Evolutionary conservation across 2,888 invertebrate species (phyloP).

Genomic region (Tortricodes alternella): DNA sequence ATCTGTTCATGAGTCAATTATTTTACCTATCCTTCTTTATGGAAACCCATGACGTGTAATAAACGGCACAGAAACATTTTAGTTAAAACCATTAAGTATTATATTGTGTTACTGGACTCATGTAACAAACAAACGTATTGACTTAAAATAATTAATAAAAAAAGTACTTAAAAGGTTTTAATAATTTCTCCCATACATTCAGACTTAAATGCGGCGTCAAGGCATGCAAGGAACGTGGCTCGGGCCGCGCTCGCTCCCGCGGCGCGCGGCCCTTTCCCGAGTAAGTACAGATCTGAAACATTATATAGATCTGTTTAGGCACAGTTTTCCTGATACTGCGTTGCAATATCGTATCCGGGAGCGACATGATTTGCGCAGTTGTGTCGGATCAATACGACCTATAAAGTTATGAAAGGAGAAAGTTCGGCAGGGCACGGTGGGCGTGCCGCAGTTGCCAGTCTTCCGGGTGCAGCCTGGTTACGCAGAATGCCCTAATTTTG

Average conservation of each 20-base stretch:
- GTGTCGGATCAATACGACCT: slow-evolving; percentile 79
- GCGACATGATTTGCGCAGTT: slow-evolving; percentile 79
- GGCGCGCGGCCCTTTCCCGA: slow-evolving; percentile 4
- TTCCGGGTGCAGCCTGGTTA: slow-evolving; percentile 79
- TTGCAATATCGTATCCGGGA: slow-evolving; percentile 47
- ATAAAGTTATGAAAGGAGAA: slow-evolving; percentile 81
- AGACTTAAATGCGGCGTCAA: background rate
- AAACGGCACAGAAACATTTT: background rate
- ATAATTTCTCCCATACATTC: background rate
- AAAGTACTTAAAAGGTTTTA: background rate
- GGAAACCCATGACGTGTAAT: too few species aligned
- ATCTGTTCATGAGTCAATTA: background rate
- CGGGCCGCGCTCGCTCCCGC: background rate
- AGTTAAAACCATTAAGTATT: slow-evolving; percentile 6
- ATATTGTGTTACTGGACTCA: slow-evolving; percentile 2
- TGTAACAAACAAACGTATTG: slow-evolving; percentile 6
- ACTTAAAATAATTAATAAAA: slow-evolving; percentile 4
- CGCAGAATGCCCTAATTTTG: slow-evolving; percentile 81
- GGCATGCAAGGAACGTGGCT: background rate
- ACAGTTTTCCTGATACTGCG: slow-evolving; percentile 42
- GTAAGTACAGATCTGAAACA: slow-evolving; percentile 10
- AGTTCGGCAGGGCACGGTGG: slow-evolving; percentile 79
- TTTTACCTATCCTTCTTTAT: slow-evolving; percentile 12
- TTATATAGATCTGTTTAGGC: slow-evolving; percentile 31
- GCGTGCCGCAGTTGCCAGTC: slow-evolving; percentile 65